phyloP scores from a whole-genome alignment of 2,888 invertebrate species.

The Noctua pronuba region DNA sequence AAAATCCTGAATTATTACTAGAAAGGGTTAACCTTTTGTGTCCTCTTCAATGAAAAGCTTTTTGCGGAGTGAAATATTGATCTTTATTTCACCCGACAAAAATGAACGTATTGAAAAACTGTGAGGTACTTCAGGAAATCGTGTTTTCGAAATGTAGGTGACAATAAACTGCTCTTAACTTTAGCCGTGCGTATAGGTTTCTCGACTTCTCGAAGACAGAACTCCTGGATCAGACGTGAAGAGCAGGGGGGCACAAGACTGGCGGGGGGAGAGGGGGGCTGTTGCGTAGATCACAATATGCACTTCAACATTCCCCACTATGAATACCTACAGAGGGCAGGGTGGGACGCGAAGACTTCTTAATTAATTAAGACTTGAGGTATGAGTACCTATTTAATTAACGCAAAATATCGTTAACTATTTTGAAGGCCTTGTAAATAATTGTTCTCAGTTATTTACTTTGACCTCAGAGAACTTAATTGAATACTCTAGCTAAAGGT shows the following conservation, averaged over 20 bases:
- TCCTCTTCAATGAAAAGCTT: slow-evolving; percentile 38
- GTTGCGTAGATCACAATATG: slow-evolving; percentile 89
- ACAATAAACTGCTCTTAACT: slow-evolving; percentile 43
- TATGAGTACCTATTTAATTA: slow-evolving; percentile 67
- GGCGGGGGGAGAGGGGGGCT: slow-evolving; percentile 73
- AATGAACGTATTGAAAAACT: slow-evolving; percentile 4
- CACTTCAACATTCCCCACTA: slow-evolving; percentile 87
- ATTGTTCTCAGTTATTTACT: slow-evolving; percentile 20
- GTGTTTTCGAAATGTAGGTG: slow-evolving; percentile 25
- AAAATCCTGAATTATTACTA: slow-evolving; percentile 66
- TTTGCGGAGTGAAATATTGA: slow-evolving; percentile 36
- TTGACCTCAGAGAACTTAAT: slow-evolving; percentile 8
- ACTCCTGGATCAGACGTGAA: slow-evolving; percentile 87
- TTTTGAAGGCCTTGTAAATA: slow-evolving; percentile 31
- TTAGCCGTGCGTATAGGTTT: slow-evolving; percentile 69
- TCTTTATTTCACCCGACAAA: slow-evolving; percentile 5
- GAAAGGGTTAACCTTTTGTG: slow-evolving; percentile 57
- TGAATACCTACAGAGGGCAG: slow-evolving; percentile 84
- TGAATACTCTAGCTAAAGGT: not conserved
- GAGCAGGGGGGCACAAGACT: slow-evolving; percentile 75
- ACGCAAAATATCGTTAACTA: slow-evolving; percentile 45
- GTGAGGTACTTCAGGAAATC: not conserved
- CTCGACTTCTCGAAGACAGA: slow-evolving; percentile 79
- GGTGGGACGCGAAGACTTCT: slow-evolving; percentile 76
- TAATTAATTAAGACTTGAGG: slow-evolving; percentile 75